Conservation (phyloP, 1,140 invertebrate species). For the Araneus ventricosus region DNA sequence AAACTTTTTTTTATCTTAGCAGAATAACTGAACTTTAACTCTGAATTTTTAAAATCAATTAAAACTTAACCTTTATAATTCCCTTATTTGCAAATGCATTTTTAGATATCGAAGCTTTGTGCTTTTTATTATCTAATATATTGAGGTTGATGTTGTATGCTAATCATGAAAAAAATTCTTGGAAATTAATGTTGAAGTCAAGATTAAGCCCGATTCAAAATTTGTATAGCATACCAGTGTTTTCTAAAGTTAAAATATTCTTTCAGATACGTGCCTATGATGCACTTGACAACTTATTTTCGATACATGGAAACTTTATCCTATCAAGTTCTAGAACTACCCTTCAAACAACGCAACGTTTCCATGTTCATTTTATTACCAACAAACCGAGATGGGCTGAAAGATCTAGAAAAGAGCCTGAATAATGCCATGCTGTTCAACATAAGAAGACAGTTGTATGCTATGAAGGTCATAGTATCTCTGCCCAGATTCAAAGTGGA, state of each 20-base stretch:
- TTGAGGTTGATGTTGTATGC: too few relatives aligned
- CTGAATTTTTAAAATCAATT: too few relatives aligned
- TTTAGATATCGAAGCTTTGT: too few relatives aligned
- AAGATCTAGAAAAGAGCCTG: not conserved
- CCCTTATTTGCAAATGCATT: too few relatives aligned
- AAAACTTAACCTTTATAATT: too few relatives aligned
- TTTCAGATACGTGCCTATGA: not conserved
- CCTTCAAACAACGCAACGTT: constrained; percentile 15
- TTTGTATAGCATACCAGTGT: too few relatives aligned
- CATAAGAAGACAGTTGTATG: not conserved
- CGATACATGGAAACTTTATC: not conserved
- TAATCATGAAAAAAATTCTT: too few relatives aligned
- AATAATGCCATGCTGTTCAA: not conserved
- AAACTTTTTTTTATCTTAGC: too few relatives aligned
- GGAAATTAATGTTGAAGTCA: too few relatives aligned
- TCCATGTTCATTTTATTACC: constrained; percentile 26
- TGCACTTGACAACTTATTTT: not conserved
- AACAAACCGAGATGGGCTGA: not conserved
- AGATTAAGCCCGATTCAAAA: too few relatives aligned
- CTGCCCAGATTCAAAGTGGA: constrained; percentile 90
- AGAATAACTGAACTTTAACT: too few relatives aligned
- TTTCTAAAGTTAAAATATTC: not conserved
- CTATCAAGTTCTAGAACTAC: constrained; percentile 1
- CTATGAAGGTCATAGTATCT: constrained; percentile 83
- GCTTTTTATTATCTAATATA: too few relatives aligned